Evolutionary conservation across 2,113 vertebrate genomes (phyloP).

Genomic region (Neogobius melanostomus): DNA sequence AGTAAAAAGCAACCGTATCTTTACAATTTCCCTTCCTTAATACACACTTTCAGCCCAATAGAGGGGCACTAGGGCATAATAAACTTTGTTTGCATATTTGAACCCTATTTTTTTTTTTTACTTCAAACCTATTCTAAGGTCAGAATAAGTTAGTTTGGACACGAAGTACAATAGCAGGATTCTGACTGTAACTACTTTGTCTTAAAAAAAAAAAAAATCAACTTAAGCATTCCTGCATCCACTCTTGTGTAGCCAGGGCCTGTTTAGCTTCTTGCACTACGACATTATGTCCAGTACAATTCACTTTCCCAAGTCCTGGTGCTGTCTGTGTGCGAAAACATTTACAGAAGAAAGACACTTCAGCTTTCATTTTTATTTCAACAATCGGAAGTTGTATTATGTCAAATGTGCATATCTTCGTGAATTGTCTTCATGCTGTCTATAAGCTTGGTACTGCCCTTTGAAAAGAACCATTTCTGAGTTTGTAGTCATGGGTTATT

Average conservation of each 20-base stretch:
- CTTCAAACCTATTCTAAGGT: no score
- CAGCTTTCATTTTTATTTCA: neutral
- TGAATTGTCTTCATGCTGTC: neutral
- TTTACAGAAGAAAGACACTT: neutral
- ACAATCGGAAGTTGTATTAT: conserved; percentile 2
- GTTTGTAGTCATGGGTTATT: neutral
- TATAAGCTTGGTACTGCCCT: neutral
- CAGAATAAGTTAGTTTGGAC: no score
- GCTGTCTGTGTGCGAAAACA: neutral
- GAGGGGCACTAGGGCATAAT: no score
- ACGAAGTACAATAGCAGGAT: no score
- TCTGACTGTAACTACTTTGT: no score
- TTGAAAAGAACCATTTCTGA: neutral
- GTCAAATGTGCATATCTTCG: neutral
- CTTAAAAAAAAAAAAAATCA: neutral
- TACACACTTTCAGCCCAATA: no score
- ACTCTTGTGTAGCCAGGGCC: neutral
- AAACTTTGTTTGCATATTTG: no score
- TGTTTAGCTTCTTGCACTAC: neutral
- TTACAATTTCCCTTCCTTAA: no score
- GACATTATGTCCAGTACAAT: neutral
- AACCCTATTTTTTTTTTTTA: no score
- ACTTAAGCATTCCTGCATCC: neutral
- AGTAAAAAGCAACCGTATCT: no score
- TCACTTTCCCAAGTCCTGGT: neutral